A percentile compares a stretch with the other conserved stretches of the same genome.
These are phyloP conservation scores for Malaclemys terrapin DNA, from an alignment of 2,113 vertebrate genomes.

Conservation along the genomic window DNA sequence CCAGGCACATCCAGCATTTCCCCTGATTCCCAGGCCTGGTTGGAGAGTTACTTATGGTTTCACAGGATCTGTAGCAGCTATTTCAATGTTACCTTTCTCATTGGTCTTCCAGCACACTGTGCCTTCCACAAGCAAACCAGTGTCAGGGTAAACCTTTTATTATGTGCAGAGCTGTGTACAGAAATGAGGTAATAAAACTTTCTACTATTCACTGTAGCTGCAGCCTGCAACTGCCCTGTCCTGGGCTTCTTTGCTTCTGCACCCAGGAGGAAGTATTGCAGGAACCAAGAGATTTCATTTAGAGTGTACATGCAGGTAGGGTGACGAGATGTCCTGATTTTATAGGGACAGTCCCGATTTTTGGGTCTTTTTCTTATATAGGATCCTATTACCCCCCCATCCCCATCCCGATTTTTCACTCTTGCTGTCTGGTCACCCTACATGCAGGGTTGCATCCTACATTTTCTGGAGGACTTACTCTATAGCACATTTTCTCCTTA, in stretches of 20 bases:
- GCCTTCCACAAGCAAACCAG: neutral
- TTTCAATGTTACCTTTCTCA: neutral
- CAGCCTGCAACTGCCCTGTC: neutral
- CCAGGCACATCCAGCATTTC: neutral
- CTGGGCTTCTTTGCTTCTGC: neutral
- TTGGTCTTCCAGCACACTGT: neutral
- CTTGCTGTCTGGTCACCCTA: neutral
- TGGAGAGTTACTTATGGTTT: neutral
- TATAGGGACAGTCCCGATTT: too few species aligned
- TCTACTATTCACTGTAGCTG: neutral
- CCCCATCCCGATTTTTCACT: too few species aligned
- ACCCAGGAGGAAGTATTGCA: neutral
- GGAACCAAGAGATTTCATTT: neutral
- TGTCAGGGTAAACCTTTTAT: neutral
- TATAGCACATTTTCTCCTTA: neutral
- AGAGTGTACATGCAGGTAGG: neutral
- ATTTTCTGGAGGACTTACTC: neutral
- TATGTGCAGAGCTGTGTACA: neutral
- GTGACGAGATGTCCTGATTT: too few species aligned
- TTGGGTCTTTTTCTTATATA: too few species aligned
- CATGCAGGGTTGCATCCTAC: neutral
- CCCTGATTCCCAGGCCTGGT: neutral
- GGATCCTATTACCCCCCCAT: too few species aligned
- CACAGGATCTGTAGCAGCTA: neutral
- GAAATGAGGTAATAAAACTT: neutral